Base-by-base conservation (phyloP, 2,888 invertebrate species). In the Sminthurides aquaticus region DNA sequence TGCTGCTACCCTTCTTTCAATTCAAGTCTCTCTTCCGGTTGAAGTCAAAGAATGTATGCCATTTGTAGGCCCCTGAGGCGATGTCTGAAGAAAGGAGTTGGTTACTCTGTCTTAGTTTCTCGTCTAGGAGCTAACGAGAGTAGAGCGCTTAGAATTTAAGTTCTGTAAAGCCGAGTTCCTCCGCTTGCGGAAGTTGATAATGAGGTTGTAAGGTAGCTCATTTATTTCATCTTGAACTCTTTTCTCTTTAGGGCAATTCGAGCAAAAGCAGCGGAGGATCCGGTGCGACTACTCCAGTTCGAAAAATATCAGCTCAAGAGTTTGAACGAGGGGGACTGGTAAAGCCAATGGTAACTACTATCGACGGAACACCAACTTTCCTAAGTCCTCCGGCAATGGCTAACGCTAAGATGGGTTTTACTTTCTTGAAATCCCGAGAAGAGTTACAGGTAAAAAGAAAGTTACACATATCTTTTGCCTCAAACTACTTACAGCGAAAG, bases 351-450 rank as follows among this genome's bases (percentile, higher is more conserved):
- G 90, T 96, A 74, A 93, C 91, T 76, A 93, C 91, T 25, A 89
- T 94, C 67, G 95, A 95, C 79, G 96, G 96, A 20, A 91, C 91
- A 24, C 92, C 91, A 57, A 95, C 95, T 62, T 96, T 96, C 81
- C 83, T 95, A 61, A 78, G 77, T 56, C 78, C 77, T 1, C 84
- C 76, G 59, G 57, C 72, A n/a, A 67, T 71, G 28, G 43, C 67
- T 3, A 71, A 70, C 54, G 63, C 64, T 29, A 68, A 75, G 72
- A 61, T 75, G 66, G 69, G 67, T 22, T 67, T 70, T 25, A 69
- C 67, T 20, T 72, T 68, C 57, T 61, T 73, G 49, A 74, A 73
- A 66, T 73, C 73, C 8, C 67, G 74, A 28, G 74, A 74, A 66
- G 74, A 74, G 63, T 66, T 74, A 29, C 74, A 74, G 73, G 74